A percentile compares a stretch with the other conserved stretches of the same genome.
These are phyloP conservation scores for Gracilinanus agilis DNA, from an alignment of 2,113 vertebrate species.

Conservation along the genomic window DNA sequence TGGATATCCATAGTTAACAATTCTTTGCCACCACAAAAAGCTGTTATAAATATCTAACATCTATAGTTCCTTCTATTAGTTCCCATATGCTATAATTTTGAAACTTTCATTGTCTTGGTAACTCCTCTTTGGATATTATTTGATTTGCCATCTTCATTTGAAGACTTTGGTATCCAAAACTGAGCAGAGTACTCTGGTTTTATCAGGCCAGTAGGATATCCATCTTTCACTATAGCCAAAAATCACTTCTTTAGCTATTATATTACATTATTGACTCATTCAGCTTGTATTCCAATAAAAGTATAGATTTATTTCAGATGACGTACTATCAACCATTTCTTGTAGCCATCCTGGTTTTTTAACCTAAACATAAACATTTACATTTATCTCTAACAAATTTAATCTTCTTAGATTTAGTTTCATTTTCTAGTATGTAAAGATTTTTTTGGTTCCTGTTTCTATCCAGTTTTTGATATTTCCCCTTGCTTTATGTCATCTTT, in stretches of 20 bases:
- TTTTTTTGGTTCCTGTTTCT: not conserved
- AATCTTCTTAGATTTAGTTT: not conserved
- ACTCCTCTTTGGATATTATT: not conserved
- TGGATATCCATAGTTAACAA: no score
- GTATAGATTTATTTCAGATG: not conserved
- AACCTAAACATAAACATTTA: not conserved
- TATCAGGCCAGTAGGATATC: no score
- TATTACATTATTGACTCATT: not conserved
- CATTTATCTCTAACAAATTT: not conserved
- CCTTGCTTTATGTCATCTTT: not conserved
- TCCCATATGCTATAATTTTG: not conserved
- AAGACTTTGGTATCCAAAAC: not conserved
- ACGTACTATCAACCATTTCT: not conserved
- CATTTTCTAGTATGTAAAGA: not conserved
- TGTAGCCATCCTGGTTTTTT: not conserved
- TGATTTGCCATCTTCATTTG: not conserved
- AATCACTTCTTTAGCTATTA: not conserved
- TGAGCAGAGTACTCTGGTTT: not conserved
- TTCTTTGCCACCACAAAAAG: no score
- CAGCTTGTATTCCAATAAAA: not conserved
- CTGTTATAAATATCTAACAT: not conserved
- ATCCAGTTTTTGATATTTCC: not conserved
- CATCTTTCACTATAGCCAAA: no score
- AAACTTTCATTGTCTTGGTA: not conserved
- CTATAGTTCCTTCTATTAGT: not conserved